Evolutionary conservation across 2,888 invertebrate species (phyloP).

Genomic region (Epistrophe grossulariae): DNA sequence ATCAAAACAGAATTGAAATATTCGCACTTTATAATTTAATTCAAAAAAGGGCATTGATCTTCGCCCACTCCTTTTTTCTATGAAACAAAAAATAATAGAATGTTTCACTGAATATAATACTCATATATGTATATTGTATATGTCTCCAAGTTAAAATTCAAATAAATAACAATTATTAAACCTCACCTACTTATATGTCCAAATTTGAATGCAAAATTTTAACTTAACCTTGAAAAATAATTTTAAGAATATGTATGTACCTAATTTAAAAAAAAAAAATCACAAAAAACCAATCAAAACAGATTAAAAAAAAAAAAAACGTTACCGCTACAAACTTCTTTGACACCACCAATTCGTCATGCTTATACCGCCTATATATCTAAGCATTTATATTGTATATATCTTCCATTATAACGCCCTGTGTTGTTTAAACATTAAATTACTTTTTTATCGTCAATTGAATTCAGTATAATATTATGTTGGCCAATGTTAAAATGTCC

Average conservation of each 20-base stretch:
- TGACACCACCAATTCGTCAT: neutral
- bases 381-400: neutral
- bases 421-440: slow-evolving; percentile 18
- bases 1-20: neutral
- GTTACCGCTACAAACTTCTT: neutral
- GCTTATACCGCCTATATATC: neutral
- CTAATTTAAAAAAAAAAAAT: neutral
- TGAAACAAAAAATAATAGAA: neutral
- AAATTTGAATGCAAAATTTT: neutral
- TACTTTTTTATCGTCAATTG: slow-evolving; percentile 49
- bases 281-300: neutral
- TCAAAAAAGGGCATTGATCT: slow-evolving; percentile 11
- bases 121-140: neutral
- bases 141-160: slow-evolving; percentile 9
- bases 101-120: too few species aligned
- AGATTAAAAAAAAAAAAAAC: neutral
- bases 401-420: neutral
- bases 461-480: slow-evolving; percentile 40
- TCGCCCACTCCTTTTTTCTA: neutral
- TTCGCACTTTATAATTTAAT: neutral
- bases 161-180: neutral
- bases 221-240: slow-evolving; percentile 12
- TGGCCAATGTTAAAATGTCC: slow-evolving; percentile 60
- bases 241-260: neutral
- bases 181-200: slow-evolving; percentile 17